These are phyloP conservation scores for Sycophaga agraensis DNA, from an alignment of 1,140 invertebrate genomes.

Conservation along the genomic window DNA sequence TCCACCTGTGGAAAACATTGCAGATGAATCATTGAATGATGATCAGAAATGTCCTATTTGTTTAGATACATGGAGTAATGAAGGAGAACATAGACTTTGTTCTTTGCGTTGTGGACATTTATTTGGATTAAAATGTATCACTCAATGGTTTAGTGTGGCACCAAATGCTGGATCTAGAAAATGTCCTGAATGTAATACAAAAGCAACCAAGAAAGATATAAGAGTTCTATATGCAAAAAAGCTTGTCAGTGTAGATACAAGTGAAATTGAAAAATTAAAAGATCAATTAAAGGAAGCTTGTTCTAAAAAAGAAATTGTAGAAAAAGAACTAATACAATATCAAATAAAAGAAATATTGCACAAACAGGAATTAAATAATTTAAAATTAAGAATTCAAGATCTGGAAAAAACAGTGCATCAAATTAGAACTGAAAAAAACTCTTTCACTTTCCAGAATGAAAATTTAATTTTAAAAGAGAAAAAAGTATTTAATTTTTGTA, in stretches of 20 bases:
- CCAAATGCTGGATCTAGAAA: slow-evolving; percentile 38
- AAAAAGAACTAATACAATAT: slow-evolving; percentile 60
- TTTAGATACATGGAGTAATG: slow-evolving; percentile 81
- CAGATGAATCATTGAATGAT: slow-evolving; percentile 49
- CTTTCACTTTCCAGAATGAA: slow-evolving; percentile 31
- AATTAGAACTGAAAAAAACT: slow-evolving; percentile 13
- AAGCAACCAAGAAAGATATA: slow-evolving; percentile 73
- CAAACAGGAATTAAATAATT: slow-evolving; percentile 52
- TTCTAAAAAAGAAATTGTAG: slow-evolving; percentile 42
- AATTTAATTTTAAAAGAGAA: slow-evolving; percentile 59
- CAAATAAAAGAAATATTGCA: slow-evolving; percentile 59
- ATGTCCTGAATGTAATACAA: slow-evolving; percentile 88
- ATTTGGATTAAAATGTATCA: slow-evolving; percentile 83
- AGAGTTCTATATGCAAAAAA: slow-evolving; percentile 71
- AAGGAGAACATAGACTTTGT: slow-evolving; percentile 80
- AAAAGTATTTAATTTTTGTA: slow-evolving; percentile 66
- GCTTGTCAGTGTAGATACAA: slow-evolving; percentile 66
- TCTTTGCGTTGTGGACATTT: slow-evolving; percentile 88
- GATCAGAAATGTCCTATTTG: slow-evolving; percentile 83
- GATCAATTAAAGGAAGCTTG: slow-evolving; percentile 56
- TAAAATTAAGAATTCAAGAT: slow-evolving; percentile 49
- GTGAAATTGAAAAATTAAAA: slow-evolving; percentile 63
- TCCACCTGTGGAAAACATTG: not conserved
- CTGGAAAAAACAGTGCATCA: slow-evolving; percentile 36
- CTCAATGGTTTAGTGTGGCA: slow-evolving; percentile 69